phyloP scores from a whole-genome alignment of 2,888 invertebrate genomes.

The Lasioglossum lativentre region DNA sequence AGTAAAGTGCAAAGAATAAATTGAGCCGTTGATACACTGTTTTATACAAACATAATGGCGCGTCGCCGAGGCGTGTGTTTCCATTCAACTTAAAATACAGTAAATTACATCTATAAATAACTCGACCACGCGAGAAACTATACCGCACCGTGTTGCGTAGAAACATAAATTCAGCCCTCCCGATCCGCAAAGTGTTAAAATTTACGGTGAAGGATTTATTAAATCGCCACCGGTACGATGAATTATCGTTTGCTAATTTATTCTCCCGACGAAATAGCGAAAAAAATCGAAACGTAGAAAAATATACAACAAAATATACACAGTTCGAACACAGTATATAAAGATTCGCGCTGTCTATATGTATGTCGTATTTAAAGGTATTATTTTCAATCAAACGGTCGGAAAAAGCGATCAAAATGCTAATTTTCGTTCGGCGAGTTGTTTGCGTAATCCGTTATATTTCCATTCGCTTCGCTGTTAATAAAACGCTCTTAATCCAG shows the following conservation, averaged over 20 bases:
- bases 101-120: slow-evolving; percentile 57
- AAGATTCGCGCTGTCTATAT: not conserved
- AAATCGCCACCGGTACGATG: slow-evolving; percentile 38
- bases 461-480: not conserved
- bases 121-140: slow-evolving; percentile 34
- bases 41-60: slow-evolving; percentile 35
- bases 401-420: slow-evolving; percentile 8
- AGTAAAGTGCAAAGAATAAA: not conserved
- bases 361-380: not conserved
- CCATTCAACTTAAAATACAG: slow-evolving; percentile 55
- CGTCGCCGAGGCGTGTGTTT: slow-evolving; percentile 41
- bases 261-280: slow-evolving; percentile 1
- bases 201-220: slow-evolving; percentile 55
- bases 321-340: not conserved
- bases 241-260: slow-evolving; percentile 51
- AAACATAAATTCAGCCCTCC: slow-evolving; percentile 42
- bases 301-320: not conserved
- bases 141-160: slow-evolving; percentile 50
- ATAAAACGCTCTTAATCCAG: slow-evolving; percentile 10
- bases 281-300: not conserved
- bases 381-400: slow-evolving; percentile 1
- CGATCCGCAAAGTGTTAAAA: slow-evolving; percentile 51
- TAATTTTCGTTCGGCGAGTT: slow-evolving; percentile 5
- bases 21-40: slow-evolving; percentile 35
- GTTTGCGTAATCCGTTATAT: slow-evolving; percentile 5